These are phyloP conservation scores for Sebastes trivittatus DNA, from an alignment of 2,797 vertebrate genomes.

Conservation along the genomic window DNA sequence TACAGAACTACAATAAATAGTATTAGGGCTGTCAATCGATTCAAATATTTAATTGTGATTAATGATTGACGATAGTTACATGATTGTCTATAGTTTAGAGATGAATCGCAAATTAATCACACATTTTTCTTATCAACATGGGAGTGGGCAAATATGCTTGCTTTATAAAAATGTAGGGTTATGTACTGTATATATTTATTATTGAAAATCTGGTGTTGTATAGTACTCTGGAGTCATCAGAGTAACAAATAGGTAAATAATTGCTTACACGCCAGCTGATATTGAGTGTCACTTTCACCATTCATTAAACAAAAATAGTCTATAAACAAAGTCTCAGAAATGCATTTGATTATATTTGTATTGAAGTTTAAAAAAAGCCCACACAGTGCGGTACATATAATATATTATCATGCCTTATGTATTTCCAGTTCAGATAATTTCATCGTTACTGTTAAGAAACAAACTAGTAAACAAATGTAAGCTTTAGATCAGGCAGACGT, in stretches of 20 bases:
- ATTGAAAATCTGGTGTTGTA: too few relatives aligned
- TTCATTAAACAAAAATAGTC: not conserved
- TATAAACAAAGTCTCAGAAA: not conserved
- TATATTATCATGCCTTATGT: not conserved
- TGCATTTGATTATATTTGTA: not conserved
- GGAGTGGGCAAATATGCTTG: too few relatives aligned
- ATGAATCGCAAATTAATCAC: too few relatives aligned
- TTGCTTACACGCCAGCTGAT: too few relatives aligned
- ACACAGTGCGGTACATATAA: not conserved
- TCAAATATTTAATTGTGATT: fast-evolving
- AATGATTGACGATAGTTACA: too few relatives aligned
- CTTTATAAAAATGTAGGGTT: not conserved
- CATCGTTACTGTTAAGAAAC: not conserved
- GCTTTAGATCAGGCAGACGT: not conserved
- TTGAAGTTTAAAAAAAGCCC: not conserved
- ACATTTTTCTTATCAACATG: too few relatives aligned
- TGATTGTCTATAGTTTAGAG: too few relatives aligned
- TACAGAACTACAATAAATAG: too few relatives aligned
- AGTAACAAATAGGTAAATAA: too few relatives aligned
- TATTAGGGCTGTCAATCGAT: too few relatives aligned
- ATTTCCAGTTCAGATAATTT: not conserved
- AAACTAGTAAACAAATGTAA: not conserved
- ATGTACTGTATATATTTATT: too few relatives aligned
- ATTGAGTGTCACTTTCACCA: not conserved
- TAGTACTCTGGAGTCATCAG: too few relatives aligned